Percentiles rank a stretch among this genome's conserved stretches.
phyloP scores from a whole-genome alignment of 2,888 invertebrate species.

The Cartodere bifasciata region DNA sequence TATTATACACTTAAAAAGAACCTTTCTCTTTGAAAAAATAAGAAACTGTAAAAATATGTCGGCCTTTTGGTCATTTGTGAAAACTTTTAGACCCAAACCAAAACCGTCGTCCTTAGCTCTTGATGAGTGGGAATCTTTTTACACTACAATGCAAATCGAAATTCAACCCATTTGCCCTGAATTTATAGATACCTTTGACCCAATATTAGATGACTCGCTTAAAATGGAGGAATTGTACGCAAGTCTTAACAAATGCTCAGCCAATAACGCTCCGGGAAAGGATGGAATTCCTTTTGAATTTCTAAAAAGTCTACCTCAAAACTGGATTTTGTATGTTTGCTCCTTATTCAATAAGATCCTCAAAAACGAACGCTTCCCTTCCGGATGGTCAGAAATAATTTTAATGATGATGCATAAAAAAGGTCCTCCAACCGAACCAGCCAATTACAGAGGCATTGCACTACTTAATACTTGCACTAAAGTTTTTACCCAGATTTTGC shows the following conservation, averaged over 20 bases:
- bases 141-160: too few species aligned
- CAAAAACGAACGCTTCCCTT: neutral
- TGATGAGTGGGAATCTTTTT: too few species aligned
- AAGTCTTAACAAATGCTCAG: neutral
- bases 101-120: too few species aligned
- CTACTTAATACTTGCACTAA: neutral
- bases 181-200: too few species aligned
- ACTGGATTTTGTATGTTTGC: neutral
- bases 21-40: too few species aligned
- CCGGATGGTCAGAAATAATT: neutral
- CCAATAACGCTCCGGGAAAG: neutral
- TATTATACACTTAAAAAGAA: too few species aligned
- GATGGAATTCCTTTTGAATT: neutral
- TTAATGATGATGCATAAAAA: too few species aligned
- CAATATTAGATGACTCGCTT: too few species aligned
- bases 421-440: neutral
- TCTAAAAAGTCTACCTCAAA: neutral
- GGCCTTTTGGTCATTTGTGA: too few species aligned
- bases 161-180: too few species aligned
- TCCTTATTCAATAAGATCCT: conserved; percentile 1
- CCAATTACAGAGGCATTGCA: neutral
- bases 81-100: too few species aligned
- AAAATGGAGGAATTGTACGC: neutral
- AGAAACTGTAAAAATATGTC: too few species aligned
- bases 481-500: neutral